Conservation (phyloP, 2,797 vertebrate genomes). For the Danio albolineatus region DNA sequence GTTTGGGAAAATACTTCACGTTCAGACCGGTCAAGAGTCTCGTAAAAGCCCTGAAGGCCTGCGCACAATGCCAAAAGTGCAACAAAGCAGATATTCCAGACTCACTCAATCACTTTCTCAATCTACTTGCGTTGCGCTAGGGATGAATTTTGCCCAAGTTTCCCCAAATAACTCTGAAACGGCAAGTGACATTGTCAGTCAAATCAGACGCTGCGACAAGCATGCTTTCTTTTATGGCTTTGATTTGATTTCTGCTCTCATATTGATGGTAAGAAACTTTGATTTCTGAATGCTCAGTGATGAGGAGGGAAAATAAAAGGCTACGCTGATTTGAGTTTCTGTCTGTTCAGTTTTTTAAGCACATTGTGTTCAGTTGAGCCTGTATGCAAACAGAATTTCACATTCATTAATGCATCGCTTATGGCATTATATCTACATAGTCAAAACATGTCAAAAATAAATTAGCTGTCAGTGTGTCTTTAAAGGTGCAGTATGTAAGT, state of each 20-base stretch:
- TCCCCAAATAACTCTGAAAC: conserved; percentile 33
- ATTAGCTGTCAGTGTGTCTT: not conserved
- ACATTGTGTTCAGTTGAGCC: not conserved
- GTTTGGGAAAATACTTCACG: conserved; percentile 11
- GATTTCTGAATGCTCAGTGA: conserved; percentile 8
- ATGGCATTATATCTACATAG: not conserved
- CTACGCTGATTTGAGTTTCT: not conserved
- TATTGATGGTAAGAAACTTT: not conserved
- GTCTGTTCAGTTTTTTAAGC: conserved; percentile 1
- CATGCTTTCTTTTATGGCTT: conserved; percentile 19
- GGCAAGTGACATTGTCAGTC: conserved; percentile 23
- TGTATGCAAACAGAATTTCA: not conserved
- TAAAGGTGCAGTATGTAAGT: too few species aligned
- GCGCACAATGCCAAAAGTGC: not conserved
- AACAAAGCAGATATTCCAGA: conserved; percentile 23
- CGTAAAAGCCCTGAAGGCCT: conserved; percentile 17
- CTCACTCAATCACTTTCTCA: conserved; percentile 26
- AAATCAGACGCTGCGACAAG: not conserved
- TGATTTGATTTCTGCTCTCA: conserved; percentile 21
- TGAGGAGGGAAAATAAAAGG: not conserved
- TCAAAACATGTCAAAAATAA: not conserved
- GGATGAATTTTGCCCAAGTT: not conserved
- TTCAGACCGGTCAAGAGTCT: conserved; percentile 27
- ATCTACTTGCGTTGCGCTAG: conserved; percentile 6
- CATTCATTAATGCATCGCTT: not conserved